These are phyloP conservation scores for Allophyes oxyacanthae DNA, from an alignment of 2,888 invertebrate species.

Conservation along the genomic window DNA sequence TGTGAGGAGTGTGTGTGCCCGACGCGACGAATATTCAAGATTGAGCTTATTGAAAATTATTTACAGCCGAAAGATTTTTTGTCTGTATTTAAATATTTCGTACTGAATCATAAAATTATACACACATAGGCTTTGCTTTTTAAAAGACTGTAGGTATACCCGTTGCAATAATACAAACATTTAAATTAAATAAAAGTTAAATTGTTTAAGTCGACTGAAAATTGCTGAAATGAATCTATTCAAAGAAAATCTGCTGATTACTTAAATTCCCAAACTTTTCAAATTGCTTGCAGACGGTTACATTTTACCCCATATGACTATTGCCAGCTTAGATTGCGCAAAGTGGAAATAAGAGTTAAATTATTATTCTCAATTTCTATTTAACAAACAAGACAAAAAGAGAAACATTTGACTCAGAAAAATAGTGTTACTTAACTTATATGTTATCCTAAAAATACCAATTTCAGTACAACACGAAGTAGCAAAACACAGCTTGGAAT, in stretches of 20 bases:
- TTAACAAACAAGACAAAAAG: background rate
- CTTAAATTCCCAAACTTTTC: background rate
- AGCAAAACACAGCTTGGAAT: slow-evolving; percentile 64
- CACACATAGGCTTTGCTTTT: background rate
- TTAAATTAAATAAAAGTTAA: too few species aligned
- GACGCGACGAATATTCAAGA: background rate
- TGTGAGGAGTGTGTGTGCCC: background rate
- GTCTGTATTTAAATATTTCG: too few species aligned
- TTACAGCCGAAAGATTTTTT: background rate
- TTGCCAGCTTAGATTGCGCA: background rate
- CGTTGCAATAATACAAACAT: too few species aligned
- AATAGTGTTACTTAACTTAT: background rate
- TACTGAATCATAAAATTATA: background rate
- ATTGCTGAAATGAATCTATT: background rate
- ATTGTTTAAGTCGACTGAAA: background rate
- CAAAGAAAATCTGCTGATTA: background rate
- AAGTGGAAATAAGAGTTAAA: background rate
- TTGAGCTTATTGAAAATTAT: background rate
- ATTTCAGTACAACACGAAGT: slow-evolving; percentile 24
- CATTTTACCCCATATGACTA: background rate
- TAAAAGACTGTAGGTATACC: too few species aligned
- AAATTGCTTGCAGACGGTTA: background rate
- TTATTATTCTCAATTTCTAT: background rate
- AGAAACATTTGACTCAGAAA: slow-evolving; percentile 1
- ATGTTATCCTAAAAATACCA: slow-evolving; percentile 23